Evolutionary conservation across 2,113 vertebrate genomes (phyloP).

Genomic region (Phycodurus eques): DNA sequence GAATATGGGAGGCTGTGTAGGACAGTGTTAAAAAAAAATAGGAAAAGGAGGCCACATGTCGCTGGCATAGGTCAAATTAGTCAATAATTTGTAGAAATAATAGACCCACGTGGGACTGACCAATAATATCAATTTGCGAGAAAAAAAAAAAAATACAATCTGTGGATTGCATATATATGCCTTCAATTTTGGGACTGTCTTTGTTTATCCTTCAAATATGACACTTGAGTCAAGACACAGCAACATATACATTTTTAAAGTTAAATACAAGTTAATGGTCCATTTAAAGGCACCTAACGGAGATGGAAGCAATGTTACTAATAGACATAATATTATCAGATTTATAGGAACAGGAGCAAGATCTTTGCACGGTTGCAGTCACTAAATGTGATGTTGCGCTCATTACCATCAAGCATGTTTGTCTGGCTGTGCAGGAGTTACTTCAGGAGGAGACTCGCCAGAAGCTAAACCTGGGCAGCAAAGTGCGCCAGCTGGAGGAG

Average conservation of each 20-base stretch:
- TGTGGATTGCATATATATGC: neutral
- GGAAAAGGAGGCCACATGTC: neutral
- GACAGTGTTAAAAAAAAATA: neutral
- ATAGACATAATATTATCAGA: neutral
- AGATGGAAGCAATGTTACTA: neutral
- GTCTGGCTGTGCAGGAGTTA: conserved; percentile 78
- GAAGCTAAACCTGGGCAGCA: conserved; percentile 90
- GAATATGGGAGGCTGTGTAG: neutral
- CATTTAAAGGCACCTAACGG: neutral
- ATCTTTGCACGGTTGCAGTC: neutral
- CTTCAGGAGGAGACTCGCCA: conserved; percentile 96
- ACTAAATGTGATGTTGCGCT: neutral
- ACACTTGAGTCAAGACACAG: neutral
- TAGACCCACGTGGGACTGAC: too few species aligned
- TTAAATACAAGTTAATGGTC: neutral
- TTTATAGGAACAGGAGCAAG: neutral
- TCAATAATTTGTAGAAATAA: too few species aligned
- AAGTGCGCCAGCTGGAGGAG: conserved; percentile 92
- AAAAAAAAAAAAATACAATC: too few species aligned
- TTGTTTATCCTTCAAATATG: neutral
- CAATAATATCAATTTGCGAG: too few species aligned
- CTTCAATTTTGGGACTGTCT: neutral
- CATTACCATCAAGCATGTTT: conserved; percentile 10
- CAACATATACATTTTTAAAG: neutral
- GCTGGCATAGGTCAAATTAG: too few species aligned